Base-by-base conservation (phyloP, 2,888 invertebrate species). In the Cataglyphis altisquamis region DNA sequence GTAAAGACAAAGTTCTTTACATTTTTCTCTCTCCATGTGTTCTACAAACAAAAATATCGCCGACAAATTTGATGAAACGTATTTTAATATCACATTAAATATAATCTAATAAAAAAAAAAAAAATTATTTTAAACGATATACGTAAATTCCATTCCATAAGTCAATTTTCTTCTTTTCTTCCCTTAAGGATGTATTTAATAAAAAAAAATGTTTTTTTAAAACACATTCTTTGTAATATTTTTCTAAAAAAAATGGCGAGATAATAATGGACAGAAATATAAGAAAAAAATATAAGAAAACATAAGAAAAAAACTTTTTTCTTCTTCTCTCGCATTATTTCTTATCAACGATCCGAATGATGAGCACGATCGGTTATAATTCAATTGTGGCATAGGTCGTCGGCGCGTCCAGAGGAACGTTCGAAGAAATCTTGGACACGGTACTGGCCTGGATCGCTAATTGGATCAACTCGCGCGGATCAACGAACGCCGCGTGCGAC, bases 391-490 rank as follows among this genome's bases (percentile, higher is more conserved):
- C 18, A 18, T 48, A n/a, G 52, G 52, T 70, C 36, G 9, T 55
- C 32, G 70, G 41, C 66, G 25, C 64, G 64, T 64, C 3, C 18
- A 70, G 32, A 78, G 32, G 70, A 78, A 45, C 75, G 39, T 66
- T 9, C 25, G 75, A 55, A 78, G 78, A 70, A 78, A 70, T 78
- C 70, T 68, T 68, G 68, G 70, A 32, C 32, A 67, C 57, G 57
- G 70, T 15, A 45, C 70, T n/a, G 78, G 70, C 78, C 78, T 68
- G 78, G 84, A 80, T 78, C 21, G 85, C 82, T 89, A 90, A 90
- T 90, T 91, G 89, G 90, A 91, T 91, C 88, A 87, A 52, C 52
- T 52, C 52, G 52, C 64, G 84, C 87, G 84, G 88, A 91, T 90
- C 91, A 89, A 89, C 88, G 89, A 89, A 87, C 87, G 89, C 84